These are phyloP conservation scores for Dicentrarchus labrax DNA, from an alignment of 2,113 vertebrate genomes.

Conservation along the genomic window DNA sequence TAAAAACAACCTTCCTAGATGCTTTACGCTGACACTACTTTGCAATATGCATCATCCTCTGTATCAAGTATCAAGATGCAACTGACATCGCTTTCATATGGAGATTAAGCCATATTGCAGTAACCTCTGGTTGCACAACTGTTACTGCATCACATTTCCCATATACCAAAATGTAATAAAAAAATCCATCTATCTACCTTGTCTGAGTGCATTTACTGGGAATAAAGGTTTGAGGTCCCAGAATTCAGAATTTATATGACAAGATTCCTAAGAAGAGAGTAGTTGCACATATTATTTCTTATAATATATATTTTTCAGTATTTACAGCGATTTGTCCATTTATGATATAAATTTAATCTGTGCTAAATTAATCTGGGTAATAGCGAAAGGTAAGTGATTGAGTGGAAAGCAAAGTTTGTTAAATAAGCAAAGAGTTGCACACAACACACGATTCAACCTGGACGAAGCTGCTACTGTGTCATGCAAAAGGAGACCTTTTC, in stretches of 20 bases:
- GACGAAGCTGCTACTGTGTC: neutral
- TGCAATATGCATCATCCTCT: neutral
- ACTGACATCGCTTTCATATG: neutral
- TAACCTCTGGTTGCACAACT: neutral
- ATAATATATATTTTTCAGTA: neutral
- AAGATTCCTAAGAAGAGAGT: too few relatives aligned
- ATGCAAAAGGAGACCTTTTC: neutral
- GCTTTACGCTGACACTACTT: neutral
- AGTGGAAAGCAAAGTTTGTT: neutral
- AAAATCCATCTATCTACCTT: neutral
- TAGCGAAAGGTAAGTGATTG: neutral
- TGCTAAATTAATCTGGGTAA: neutral
- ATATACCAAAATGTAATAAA: neutral
- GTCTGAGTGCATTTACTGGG: neutral
- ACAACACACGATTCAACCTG: neutral
- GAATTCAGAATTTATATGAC: neutral
- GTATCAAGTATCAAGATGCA: too few relatives aligned
- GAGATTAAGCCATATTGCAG: neutral
- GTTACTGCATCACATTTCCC: too few relatives aligned
- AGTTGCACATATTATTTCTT: too few relatives aligned
- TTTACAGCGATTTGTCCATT: neutral
- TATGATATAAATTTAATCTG: neutral
- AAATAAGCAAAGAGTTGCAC: neutral
- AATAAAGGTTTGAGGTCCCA: neutral
- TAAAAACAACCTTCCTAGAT: too few relatives aligned